Percentiles rank a stretch among this genome's conserved stretches.
phyloP scores from a whole-genome alignment of 2,888 invertebrate species.

The Uloborus plumipes region DNA sequence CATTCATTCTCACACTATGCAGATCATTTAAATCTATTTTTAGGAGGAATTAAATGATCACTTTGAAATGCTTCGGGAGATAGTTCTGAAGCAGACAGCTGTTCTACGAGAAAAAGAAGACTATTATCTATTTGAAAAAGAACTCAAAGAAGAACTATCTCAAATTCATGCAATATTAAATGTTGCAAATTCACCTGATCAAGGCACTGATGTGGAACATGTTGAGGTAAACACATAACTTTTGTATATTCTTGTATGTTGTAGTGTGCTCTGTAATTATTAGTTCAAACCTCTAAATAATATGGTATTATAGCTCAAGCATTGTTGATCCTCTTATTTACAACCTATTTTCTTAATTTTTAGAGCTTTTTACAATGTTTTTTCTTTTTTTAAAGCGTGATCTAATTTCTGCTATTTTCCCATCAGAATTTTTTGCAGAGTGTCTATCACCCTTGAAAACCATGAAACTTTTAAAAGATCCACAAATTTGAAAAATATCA shows the following conservation, averaged over 20 bases:
- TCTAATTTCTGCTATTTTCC: too few relatives aligned
- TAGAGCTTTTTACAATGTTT: too few relatives aligned
- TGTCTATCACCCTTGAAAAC: too few relatives aligned
- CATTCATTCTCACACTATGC: not conserved
- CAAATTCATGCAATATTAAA: constrained; percentile 88
- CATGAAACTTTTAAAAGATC: too few relatives aligned
- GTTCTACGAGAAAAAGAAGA: constrained; percentile 49
- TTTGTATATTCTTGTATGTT: not conserved
- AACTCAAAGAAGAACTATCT: constrained; percentile 70
- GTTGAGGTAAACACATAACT: constrained; percentile 80
- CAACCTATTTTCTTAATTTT: too few relatives aligned
- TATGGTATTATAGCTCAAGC: too few relatives aligned
- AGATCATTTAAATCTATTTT: not conserved
- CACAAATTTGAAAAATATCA: too few relatives aligned
- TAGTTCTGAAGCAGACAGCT: constrained; percentile 31
- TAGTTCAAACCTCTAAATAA: too few relatives aligned
- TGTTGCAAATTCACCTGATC: constrained; percentile 93
- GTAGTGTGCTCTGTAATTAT: not conserved
- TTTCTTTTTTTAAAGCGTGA: too few relatives aligned
- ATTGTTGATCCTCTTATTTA: too few relatives aligned
- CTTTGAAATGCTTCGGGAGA: constrained; percentile 35
- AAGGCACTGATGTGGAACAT: constrained; percentile 96
- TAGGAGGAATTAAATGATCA: constrained; percentile 39
- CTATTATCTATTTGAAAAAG: constrained; percentile 34
- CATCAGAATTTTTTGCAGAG: too few relatives aligned